These are phyloP conservation scores for Pristionchus mayeri DNA, from an alignment of 2,888 invertebrate genomes.

Conservation along the genomic window DNA sequence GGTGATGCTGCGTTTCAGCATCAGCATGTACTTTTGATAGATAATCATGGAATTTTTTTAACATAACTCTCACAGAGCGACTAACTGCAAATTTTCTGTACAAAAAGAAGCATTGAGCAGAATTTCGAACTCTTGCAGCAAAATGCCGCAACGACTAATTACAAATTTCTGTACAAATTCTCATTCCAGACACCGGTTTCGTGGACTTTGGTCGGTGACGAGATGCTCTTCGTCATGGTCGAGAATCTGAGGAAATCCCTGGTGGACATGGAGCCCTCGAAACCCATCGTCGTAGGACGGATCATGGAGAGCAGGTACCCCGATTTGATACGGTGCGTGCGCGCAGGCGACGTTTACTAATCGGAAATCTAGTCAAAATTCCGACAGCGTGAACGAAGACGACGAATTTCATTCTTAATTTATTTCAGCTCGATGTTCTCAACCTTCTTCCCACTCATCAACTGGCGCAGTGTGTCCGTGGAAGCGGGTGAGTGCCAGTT, in stretches of 20 bases:
- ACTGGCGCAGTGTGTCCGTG: conserved; percentile 15
- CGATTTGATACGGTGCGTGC: conserved; percentile 6
- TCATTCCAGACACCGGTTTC: conserved; percentile 40
- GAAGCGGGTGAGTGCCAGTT: conserved; percentile 13
- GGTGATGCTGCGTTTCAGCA: too few species aligned
- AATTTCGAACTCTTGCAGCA: not conserved
- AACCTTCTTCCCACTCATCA: conserved; percentile 23
- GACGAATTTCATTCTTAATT: not conserved
- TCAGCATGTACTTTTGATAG: too few species aligned
- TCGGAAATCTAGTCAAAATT: too few species aligned
- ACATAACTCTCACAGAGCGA: too few species aligned
- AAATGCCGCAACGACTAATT: too few species aligned
- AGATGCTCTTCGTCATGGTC: conserved; percentile 42
- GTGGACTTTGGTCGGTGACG: conserved; percentile 41
- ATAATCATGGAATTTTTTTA: too few species aligned
- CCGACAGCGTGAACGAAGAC: too few species aligned
- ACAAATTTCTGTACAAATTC: too few species aligned
- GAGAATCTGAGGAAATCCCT: conserved; percentile 45
- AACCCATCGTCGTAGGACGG: conserved; percentile 42
- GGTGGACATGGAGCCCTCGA: conserved; percentile 6
- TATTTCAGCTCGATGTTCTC: not conserved
- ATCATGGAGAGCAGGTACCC: conserved; percentile 48
- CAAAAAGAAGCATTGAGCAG: too few species aligned
- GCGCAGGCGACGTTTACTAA: not conserved
- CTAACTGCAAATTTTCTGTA: too few species aligned